phyloP scores from a whole-genome alignment of 2,888 invertebrate species.

The Margaritifera margaritifera region DNA sequence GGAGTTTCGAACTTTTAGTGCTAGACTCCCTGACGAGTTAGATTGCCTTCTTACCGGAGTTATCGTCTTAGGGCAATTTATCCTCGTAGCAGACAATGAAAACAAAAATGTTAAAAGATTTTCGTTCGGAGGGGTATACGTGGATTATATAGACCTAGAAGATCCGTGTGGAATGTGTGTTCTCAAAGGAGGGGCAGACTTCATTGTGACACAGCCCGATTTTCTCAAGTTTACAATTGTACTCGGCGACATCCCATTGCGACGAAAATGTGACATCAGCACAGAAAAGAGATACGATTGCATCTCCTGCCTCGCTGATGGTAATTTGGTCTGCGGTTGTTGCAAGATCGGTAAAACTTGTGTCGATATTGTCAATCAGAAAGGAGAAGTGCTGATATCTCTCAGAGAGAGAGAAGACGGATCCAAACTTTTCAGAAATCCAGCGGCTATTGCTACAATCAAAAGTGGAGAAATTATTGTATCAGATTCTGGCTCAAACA shows the following conservation, averaged over 20 bases:
- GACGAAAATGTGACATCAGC: slow-evolving; percentile 31
- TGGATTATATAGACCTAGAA: slow-evolving; percentile 28
- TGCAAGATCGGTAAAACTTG: slow-evolving; percentile 35
- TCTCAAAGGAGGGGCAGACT: slow-evolving; percentile 28
- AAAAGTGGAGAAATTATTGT: slow-evolving; percentile 34
- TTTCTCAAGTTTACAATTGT: slow-evolving; percentile 36
- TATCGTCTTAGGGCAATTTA: slow-evolving; percentile 14
- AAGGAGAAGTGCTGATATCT: slow-evolving; percentile 37
- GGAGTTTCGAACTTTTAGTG: slow-evolving; percentile 14
- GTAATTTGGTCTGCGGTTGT: slow-evolving; percentile 39
- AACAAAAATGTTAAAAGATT: slow-evolving; percentile 44
- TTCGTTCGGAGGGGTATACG: slow-evolving; percentile 21
- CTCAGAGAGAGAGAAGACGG: slow-evolving; percentile 24
- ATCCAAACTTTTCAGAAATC: slow-evolving; percentile 33
- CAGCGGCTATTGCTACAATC: slow-evolving; percentile 35
- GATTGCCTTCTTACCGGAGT: slow-evolving; percentile 41
- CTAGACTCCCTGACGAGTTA: slow-evolving; percentile 28
- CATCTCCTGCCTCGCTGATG: slow-evolving; percentile 34
- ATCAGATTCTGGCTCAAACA: slow-evolving; percentile 40
- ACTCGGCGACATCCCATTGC: slow-evolving; percentile 25
- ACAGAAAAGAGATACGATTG: slow-evolving; percentile 44
- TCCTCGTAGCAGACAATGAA: slow-evolving; percentile 44
- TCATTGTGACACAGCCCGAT: slow-evolving; percentile 43
- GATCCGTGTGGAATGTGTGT: slow-evolving; percentile 44
- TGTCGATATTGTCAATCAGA: slow-evolving; percentile 39